Evolutionary conservation across 1,140 invertebrate genomes (phyloP).

Genomic region (Mercenaria mercenaria): DNA sequence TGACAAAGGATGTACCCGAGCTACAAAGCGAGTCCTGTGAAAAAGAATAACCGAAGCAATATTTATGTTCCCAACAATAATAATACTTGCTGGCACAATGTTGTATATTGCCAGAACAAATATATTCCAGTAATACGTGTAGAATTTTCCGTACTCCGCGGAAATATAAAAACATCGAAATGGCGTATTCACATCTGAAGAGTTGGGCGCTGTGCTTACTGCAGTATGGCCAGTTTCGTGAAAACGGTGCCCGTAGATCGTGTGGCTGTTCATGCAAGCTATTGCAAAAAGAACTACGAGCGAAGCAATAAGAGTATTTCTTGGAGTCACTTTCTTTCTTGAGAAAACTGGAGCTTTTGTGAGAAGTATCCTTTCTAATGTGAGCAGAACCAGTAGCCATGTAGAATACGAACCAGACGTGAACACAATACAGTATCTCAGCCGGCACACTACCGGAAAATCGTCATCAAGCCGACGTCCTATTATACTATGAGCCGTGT

Average conservation of each 20-base stretch:
- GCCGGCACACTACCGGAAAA: background rate
- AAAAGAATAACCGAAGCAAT: background rate
- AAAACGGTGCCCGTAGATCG: background rate
- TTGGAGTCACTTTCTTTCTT: background rate
- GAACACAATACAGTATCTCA: background rate
- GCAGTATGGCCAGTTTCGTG: background rate
- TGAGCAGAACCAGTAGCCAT: conserved; percentile 26
- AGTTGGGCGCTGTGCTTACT: background rate
- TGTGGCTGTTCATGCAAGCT: background rate
- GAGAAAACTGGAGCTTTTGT: conserved; percentile 16
- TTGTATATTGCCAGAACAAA: background rate
- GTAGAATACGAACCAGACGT: background rate
- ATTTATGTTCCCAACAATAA: background rate
- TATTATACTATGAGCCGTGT: background rate
- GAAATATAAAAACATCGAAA: background rate
- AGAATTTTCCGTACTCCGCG: background rate
- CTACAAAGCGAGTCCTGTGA: background rate
- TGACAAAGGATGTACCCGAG: background rate
- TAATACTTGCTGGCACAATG: background rate
- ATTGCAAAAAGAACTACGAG: background rate
- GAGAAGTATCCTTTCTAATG: background rate
- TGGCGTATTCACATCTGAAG: background rate
- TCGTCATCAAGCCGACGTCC: background rate
- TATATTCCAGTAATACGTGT: background rate
- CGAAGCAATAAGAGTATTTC: background rate